These are phyloP conservation scores for Prinia subflava DNA, from an alignment of 2,113 vertebrate species.

Conservation along the genomic window DNA sequence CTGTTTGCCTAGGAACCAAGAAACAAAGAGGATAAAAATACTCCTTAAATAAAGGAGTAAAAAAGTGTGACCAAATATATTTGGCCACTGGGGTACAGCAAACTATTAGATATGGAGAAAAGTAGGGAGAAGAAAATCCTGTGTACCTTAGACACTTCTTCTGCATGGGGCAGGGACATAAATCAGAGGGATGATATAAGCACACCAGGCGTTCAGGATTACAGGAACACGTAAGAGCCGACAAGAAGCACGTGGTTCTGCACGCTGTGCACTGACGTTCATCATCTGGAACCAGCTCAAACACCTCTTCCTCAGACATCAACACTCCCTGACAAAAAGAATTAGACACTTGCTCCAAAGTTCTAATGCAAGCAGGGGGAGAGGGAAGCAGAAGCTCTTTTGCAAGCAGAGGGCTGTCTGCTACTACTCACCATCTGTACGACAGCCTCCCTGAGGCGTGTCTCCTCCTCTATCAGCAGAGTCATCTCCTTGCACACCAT, in stretches of 20 bases:
- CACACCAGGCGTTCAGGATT: slow-evolving; percentile 91
- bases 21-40: not conserved
- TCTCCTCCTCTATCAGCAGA: slow-evolving; percentile 90
- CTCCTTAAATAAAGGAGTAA: not conserved
- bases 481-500: slow-evolving; percentile 92
- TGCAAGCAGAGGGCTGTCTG: not conserved
- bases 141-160: slow-evolving; percentile 91
- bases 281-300: slow-evolving; percentile 95
- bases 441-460: slow-evolving; percentile 81
- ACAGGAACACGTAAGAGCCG: slow-evolving; percentile 93
- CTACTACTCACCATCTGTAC: slow-evolving; percentile 81
- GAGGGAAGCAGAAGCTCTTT: not conserved
- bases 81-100: not conserved
- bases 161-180: slow-evolving; percentile 89
- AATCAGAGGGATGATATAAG: slow-evolving; percentile 84
- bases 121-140: not conserved
- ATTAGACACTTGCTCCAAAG: not conserved
- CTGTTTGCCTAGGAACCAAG: not conserved
- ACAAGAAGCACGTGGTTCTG: slow-evolving; percentile 97
- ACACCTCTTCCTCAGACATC: slow-evolving; percentile 94
- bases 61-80: not conserved
- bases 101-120: not conserved
- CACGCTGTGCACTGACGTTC: slow-evolving; percentile 94
- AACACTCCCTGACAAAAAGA: slow-evolving; percentile 81
- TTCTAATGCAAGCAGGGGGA: not conserved